Evolutionary conservation across 2,113 vertebrate species (phyloP), one percentile per base, ranked within the genome.

Genomic region (Ochotona curzoniae): DNA sequence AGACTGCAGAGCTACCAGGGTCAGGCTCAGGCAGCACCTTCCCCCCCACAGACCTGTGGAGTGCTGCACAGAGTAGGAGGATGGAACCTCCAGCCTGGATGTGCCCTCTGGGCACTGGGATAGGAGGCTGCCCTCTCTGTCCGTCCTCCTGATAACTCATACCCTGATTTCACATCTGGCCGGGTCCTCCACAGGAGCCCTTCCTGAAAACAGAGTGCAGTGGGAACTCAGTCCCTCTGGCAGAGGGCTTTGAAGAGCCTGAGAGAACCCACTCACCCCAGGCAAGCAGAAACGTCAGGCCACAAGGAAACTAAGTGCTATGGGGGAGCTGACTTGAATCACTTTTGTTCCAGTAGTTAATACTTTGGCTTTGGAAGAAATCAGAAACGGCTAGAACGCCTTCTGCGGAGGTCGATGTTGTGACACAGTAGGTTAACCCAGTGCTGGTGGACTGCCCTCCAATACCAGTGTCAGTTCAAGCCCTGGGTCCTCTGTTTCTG

Each of bases 311-410:
- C 4, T n/a, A 87, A 73, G 1, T 63, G 67, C 89, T 89, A 51
- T 32, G 35, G 54, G 25, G 57, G 74, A 88, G 87, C 92, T 9
- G 71, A 17, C 4, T 8, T 85, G 86, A 92, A 92, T 94, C 94
- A 35, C n/a, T 91, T 61, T 93, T 94, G 63, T 93, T 14, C 30
- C 54, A 69, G 17, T 49, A 94, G 66, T 5, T 17, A 54, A 66
- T 54, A 78, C n/a, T 73, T 83, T 18, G 32, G 28, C 60, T 26
- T 44, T 80, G 23, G 44, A 66, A 66, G 67, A 47, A 66, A 85
- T 23, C n/a, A 44, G 67, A 54, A 66, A 18, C 1, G 3, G 0
- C 30, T 26, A 73, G 30, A 64, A 67, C 61, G 35, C 11, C 57
- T 49, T 28, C 7, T 35, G 18, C 73, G 26, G 28, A 81, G 15